Evolutionary conservation across 2,888 invertebrate genomes (phyloP), one percentile per base, ranked within the genome.

Genomic region (Eremobia ochroleuca): DNA sequence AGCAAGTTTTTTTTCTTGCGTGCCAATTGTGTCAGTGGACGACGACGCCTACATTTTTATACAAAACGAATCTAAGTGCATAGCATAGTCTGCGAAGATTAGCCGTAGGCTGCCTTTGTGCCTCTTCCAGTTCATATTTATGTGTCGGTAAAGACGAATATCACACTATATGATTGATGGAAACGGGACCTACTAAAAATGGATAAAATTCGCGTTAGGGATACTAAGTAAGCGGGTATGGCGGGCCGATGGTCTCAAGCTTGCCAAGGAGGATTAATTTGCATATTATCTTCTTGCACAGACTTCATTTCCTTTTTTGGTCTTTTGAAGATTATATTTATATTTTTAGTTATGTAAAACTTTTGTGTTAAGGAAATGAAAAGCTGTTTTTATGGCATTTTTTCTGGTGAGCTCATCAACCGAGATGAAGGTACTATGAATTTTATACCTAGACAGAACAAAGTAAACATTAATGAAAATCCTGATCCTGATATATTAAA

Each of bases 91-190:
- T 49, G 0, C 49, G 21, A 8, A 49, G 21, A 21, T 21, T 49
- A 21, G 8, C 21, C 52, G n/a, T 34, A 18, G 3, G 11, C 11
- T 4, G 8, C 37, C 0, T n/a, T 13, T 21, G 4, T 68, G 52
- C 13, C 73, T 34, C 76, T 76, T 85, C 85, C n/a, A 85, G 76
- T 78, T 43, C 0, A 31, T 31, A 18, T 62, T 34, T 9, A 18
- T 31, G 37, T 34, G 34, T 31, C 9, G 4, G 9, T 31, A 40
- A 62, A 73, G 62, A 68, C 75, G 75, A 83, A 85, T 76, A 74
- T 67, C 73, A 74, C 61, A 73, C 65, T 72, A 52, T 43, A 85
- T 85, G 87, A 87, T 87, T 87, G 86, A 87, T 87, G 81, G 65
- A 72, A 76, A 72, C 43, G 76, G 77, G 77, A 43, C 61, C 77